Conservation (phyloP, 2,888 invertebrate species). For the Melolontha melolontha region DNA sequence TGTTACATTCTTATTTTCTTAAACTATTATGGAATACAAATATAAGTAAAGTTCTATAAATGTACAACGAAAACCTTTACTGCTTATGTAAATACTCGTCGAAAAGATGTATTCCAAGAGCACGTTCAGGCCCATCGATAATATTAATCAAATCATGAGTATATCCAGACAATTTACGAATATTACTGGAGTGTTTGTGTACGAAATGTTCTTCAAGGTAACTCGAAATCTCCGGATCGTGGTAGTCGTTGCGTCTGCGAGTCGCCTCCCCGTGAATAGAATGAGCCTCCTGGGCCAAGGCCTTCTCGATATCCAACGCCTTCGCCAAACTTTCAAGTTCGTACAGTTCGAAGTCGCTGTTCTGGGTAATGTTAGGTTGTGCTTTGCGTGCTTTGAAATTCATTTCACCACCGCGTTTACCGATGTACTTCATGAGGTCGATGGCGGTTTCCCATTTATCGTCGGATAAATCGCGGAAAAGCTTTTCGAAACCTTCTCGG, state of each 20-base stretch:
- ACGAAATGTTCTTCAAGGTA: slow-evolving; percentile 84
- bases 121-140: slow-evolving; percentile 71
- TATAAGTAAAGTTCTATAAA: no score
- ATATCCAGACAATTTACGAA: slow-evolving; percentile 81
- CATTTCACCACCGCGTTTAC: slow-evolving; percentile 77
- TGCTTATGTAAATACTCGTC: slow-evolving; percentile 73
- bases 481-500: slow-evolving; percentile 80
- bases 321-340: slow-evolving; percentile 80
- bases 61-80: slow-evolving; percentile 45
- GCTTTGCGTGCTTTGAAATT: slow-evolving; percentile 65
- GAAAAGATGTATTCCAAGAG: slow-evolving; percentile 78
- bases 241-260: slow-evolving; percentile 68
- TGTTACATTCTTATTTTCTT: no score
- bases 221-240: slow-evolving; percentile 80
- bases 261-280: slow-evolving; percentile 75
- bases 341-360: slow-evolving; percentile 70
- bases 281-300: slow-evolving; percentile 75
- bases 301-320: slow-evolving; percentile 82
- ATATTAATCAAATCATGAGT: slow-evolving; percentile 78
- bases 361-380: slow-evolving; percentile 60
- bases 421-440: slow-evolving; percentile 81
- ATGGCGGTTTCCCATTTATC: slow-evolving; percentile 80
- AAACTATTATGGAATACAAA: no score
- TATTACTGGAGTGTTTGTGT: slow-evolving; percentile 74
- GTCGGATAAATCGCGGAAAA: slow-evolving; percentile 81